Evolutionary conservation across 2,113 vertebrate genomes (phyloP), one percentile per base, ranked within the genome.

Genomic region (Pseudorhombus dupliciocellatus): DNA sequence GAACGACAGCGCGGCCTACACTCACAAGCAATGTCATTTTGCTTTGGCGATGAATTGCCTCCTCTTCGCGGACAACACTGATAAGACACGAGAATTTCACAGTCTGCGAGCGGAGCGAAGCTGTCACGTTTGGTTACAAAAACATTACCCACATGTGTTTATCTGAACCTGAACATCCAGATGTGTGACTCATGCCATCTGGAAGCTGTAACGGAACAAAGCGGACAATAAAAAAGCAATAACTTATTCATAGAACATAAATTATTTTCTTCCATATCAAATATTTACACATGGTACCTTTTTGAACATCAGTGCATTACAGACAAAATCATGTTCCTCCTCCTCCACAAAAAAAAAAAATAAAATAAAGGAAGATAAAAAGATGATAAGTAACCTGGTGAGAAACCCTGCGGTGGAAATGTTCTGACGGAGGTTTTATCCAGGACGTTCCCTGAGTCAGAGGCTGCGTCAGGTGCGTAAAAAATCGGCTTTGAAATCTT

Each of bases 281-380:
- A 78, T 88, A 89, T 88, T 88, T 91, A 86, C 86, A 88, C 63
- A 68, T 78, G 84, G 75, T 80, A 73, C 65, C 57, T 82, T 70
- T 80, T 70, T 80, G 72, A 80, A 77, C 74, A 81, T 89, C 88
- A 91, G 90, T 90, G 90, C 89, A 88, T 84, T 67, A 54, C 75
- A 85, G 64, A 81, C 44, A 85, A 31, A 54, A 55, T 70, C 12
- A 68, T 61, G 52, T 37, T 40, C 63, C 53, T 70, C 51, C 44
- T 74, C 48, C 28, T 46, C 15, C 18, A 7, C 14, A 54, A 8
- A 3, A 21, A 40, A 2, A 12, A 50, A 26, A 50, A 50, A 3
- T 1, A 50, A 50, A n/a, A 50, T 37, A 56, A 8, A 3, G 18
- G 10, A 54, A 31, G 12, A 50, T n/a, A 21, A n/a, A 50, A 50